Evolutionary conservation across 2,797 vertebrate species (phyloP).

Genomic region (Tapirus indicus): DNA sequence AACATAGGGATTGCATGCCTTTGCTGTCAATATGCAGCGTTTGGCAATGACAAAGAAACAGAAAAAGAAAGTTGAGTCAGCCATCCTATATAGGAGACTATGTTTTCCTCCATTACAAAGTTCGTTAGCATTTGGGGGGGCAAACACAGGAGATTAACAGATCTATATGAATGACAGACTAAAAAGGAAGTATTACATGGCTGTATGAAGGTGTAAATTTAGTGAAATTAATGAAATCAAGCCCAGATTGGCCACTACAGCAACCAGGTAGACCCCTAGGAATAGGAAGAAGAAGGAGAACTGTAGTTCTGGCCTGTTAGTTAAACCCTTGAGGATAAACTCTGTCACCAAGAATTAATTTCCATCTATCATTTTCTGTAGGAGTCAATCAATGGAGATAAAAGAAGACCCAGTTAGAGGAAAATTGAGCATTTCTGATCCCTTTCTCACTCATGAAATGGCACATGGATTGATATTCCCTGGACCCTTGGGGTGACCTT

Average conservation of each 20-base stretch:
- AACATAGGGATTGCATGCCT: conserved; percentile 45
- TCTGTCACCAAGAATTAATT: conserved; percentile 43
- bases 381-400: background rate
- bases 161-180: background rate
- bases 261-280: conserved; percentile 17
- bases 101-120: conserved; percentile 33
- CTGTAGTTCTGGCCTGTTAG: background rate
- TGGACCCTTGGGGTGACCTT: background rate
- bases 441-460: background rate
- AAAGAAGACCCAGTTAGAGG: background rate
- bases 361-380: background rate
- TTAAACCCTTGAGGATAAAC: conserved; percentile 51
- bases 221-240: conserved; percentile 54
- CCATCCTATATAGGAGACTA: background rate
- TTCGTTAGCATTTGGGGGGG: conserved; percentile 52
- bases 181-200: conserved; percentile 65
- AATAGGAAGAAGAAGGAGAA: conserved; percentile 8
- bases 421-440: background rate
- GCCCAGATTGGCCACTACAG: conserved; percentile 13
- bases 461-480: background rate
- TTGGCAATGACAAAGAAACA: conserved; percentile 16
- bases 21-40: background rate
- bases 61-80: background rate
- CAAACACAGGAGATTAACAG: background rate
- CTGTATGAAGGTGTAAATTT: conserved; percentile 40